Evolutionary conservation across 2,113 vertebrate genomes (phyloP), one percentile per base, ranked within the genome.

Genomic region (Ia io): DNA sequence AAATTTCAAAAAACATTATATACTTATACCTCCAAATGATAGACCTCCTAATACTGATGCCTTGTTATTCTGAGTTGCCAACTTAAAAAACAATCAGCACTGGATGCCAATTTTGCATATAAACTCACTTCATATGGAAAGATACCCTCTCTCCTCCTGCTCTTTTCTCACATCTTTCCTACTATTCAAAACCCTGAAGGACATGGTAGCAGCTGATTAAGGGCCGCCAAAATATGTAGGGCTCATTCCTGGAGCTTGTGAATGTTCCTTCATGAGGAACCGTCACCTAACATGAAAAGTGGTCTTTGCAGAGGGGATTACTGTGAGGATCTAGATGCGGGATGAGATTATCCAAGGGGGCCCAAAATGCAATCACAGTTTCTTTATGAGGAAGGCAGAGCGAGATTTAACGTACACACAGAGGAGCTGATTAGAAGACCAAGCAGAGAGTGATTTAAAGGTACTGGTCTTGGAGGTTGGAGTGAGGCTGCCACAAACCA

Each of bases 1-100:
- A 87, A 65, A 93, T 80, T 89, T 76, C 32, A 71, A 53, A 85
- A 95, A 94, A 56, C 47, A 51, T 71, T 42, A 71, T 80, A 10
- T 0, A 59, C 4, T 30, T 65, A 44, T 16, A 84, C 44, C 70
- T 88, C 28, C 56, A 51, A 80, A 70, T 37, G 17, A 8, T 65
- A 56, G 44, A 35, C 28, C 69, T 83, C 35, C 47, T 92, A 32
- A 44, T 44, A 47, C 17, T 44, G 6, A 20, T 49, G 9, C 18
- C 35, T 93, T 74, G 28, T 53, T 82, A 88, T 90, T 78, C 84
- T 69, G 73, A 95, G 35, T 65, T 74, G 67, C 51, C 42, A 61
- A 67, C 13, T 61, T 88, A 37, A 51, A 42, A 71, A 53, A n/a
- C 30, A 84, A 84, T n/a, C 47, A 12, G 63, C 88, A 40, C 40